These are phyloP conservation scores for Spondyliosoma cantharus DNA, from an alignment of 2,797 vertebrate genomes.

Conservation along the genomic window DNA sequence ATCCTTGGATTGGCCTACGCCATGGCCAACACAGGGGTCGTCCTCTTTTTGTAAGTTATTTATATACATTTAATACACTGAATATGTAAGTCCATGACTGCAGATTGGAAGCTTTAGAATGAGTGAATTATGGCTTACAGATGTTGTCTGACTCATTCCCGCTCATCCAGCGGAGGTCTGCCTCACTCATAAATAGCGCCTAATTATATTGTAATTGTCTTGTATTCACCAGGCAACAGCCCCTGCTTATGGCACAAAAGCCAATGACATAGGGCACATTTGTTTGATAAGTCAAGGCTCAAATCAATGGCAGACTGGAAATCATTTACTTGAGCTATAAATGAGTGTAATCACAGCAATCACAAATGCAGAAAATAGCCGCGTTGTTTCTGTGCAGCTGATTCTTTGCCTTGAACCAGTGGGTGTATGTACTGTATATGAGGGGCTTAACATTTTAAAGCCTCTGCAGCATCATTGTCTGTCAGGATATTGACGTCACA, in stretches of 20 bases:
- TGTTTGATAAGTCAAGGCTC: conserved; percentile 43
- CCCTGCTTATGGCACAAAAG: conserved; percentile 36
- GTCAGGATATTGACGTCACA: conserved; percentile 21
- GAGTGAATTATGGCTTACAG: conserved; percentile 12
- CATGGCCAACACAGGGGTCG: conserved; percentile 97
- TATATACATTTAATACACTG: neutral
- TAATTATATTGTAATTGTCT: conserved; percentile 41
- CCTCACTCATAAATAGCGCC: conserved; percentile 39
- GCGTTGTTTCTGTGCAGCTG: conserved; percentile 2
- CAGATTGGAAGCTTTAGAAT: neutral
- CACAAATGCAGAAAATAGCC: conserved; percentile 44
- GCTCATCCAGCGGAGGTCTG: conserved; percentile 17
- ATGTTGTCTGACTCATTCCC: conserved; percentile 42
- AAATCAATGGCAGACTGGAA: conserved; percentile 37
- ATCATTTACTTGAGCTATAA: conserved; percentile 34
- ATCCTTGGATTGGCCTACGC: conserved; percentile 97
- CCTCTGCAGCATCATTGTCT: conserved; percentile 27
- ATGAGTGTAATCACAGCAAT: conserved; percentile 25
- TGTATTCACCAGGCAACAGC: conserved; percentile 31
- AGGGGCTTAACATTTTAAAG: conserved; percentile 38
- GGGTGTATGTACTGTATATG: neutral
- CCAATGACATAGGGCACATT: conserved; percentile 5
- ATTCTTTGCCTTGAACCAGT: conserved; percentile 15
- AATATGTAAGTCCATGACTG: neutral
- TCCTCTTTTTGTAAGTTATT: conserved; percentile 94